phyloP scores from a whole-genome alignment of 2,113 vertebrate genomes.

The Ictalurus punctatus region DNA sequence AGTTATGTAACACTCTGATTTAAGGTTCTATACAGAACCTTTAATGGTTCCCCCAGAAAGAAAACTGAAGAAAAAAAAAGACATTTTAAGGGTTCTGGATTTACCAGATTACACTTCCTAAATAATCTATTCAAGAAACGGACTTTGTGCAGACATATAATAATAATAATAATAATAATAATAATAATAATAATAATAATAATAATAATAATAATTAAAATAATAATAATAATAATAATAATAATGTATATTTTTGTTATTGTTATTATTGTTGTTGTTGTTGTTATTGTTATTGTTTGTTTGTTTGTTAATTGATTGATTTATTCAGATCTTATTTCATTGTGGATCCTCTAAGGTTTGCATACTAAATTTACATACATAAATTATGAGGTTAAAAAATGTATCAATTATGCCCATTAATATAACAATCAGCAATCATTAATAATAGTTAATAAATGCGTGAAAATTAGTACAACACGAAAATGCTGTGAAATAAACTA shows the following conservation, averaged over 20 bases:
- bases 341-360: neutral
- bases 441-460: neutral
- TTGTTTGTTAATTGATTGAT: neutral
- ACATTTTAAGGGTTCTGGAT: no score
- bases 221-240: no score
- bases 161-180: neutral
- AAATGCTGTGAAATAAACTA: neutral
- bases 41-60: neutral
- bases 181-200: conserved; percentile 1
- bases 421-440: neutral
- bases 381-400: neutral
- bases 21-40: neutral
- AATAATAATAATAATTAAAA: neutral
- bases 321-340: neutral
- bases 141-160: neutral
- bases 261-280: neutral
- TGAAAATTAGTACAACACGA: neutral
- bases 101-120: no score
- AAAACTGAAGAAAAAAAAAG: neutral
- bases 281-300: neutral
- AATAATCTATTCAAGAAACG: no score
- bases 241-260: neutral
- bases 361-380: neutral
- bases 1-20: neutral
- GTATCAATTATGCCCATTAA: neutral